Evolutionary conservation across 2,888 invertebrate species (phyloP), one percentile per base, ranked within the genome.

Genomic region (Watsonalla cultraria): DNA sequence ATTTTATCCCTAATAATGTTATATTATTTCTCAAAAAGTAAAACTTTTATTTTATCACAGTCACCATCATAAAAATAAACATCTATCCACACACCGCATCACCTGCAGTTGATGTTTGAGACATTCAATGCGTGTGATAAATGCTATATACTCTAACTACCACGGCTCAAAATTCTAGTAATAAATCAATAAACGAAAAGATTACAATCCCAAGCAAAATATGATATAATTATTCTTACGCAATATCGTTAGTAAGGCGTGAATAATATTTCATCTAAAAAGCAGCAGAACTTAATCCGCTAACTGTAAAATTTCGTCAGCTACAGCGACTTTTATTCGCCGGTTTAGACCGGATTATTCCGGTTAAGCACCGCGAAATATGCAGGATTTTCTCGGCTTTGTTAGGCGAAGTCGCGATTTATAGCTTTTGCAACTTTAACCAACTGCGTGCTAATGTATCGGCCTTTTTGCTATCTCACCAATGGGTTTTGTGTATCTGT

Each of bases 291-390:
- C 14, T 15, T 37, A 49, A 49, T 35, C 49, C 11, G 37, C 50
- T 52, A 57, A 57, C 66, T 63, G 61, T 68, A 64, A 75, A 75
- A 74, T 66, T 68, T 72, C 66, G 63, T 71, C 71, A 69, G 63
- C 62, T 57, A 58, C 65, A 61, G 59, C 56, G 62, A 70, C 65
- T 72, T 73, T 77, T 73, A 71, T 78, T 71, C 65, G 57, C 72
- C 65, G 61, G 73, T 69, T 71, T 70, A 75, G 64, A 63, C 66
- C 61, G 66, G 72, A 74, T 76, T 72, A 72, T 72, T 68, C 68
- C 63, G 57, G 69, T 65, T 68, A 71, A 76, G 65, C 62, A 61
- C 64, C 52, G 67, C 65, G 71, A 73, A 76, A 72, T 71, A 69
- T 70, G 69, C 62, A 58, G 69, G 72, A 66, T 74, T 71, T 69